Evolutionary conservation across 2,888 invertebrate genomes (phyloP).

Genomic region (Amphipyra berbera): DNA sequence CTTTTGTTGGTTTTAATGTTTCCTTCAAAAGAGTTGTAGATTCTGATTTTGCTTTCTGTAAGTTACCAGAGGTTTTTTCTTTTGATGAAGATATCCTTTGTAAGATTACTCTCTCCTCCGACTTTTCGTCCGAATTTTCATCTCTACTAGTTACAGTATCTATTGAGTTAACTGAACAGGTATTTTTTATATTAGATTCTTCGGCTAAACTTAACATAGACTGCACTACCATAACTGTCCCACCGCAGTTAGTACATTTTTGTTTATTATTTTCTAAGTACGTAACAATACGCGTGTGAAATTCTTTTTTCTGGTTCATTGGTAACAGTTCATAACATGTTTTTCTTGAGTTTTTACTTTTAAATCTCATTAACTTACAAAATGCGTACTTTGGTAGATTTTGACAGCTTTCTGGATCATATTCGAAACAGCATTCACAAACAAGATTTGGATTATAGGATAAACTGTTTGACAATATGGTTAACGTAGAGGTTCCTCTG

Average conservation of each 20-base stretch:
- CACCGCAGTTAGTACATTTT: slow-evolving; percentile 87
- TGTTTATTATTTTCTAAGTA: slow-evolving; percentile 86
- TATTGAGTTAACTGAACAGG: slow-evolving; percentile 2
- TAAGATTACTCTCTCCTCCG: slow-evolving; percentile 7
- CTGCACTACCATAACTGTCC: slow-evolving; percentile 76
- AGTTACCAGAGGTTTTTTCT: slow-evolving; percentile 7
- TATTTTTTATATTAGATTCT: slow-evolving; percentile 1
- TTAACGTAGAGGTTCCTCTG: slow-evolving; percentile 55
- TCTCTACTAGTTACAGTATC: slow-evolving; percentile 3
- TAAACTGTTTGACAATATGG: slow-evolving; percentile 46
- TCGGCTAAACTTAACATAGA: slow-evolving; percentile 64
- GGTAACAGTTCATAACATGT: slow-evolving; percentile 89
- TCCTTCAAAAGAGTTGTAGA: slow-evolving; percentile 11
- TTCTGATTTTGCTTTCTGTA: slow-evolving; percentile 39
- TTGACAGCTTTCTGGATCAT: slow-evolving; percentile 71
- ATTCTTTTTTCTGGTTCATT: slow-evolving; percentile 88
- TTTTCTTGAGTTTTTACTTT: slow-evolving; percentile 83
- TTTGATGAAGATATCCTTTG: slow-evolving; percentile 23
- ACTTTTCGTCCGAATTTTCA: slow-evolving; percentile 25
- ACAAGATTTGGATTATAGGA: slow-evolving; percentile 58
- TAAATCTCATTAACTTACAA: slow-evolving; percentile 90
- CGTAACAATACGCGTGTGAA: slow-evolving; percentile 87
- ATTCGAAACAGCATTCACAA: slow-evolving; percentile 82
- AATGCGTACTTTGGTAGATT: slow-evolving; percentile 88
- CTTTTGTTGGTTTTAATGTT: slow-evolving; percentile 22